Base-by-base conservation (phyloP, 2,888 invertebrate species). In the Acrocyrtus sp. region DNA sequence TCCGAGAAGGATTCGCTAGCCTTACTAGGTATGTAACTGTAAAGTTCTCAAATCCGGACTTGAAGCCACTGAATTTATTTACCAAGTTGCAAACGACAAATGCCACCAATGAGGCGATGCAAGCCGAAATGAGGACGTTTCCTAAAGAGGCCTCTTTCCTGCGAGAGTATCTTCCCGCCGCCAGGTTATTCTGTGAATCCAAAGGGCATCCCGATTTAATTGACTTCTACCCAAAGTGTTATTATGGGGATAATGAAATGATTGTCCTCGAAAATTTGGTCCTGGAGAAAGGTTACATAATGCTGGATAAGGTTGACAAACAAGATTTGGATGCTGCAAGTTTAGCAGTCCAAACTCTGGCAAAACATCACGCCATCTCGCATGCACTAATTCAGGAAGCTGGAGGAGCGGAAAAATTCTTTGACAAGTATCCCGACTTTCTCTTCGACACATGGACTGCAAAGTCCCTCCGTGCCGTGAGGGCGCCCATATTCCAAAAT, bases 131-230 rank as follows among this genome's bases (percentile, higher is more conserved):
- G 24, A 63, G 47, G 6, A 51, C 67, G 2, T 73, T 76, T 39
- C 58, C 69, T 17, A 76, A 76, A 29, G 76, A 76, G 34, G 24
- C 57, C 0, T 15, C 19, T 10, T 76, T 76, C 39, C 39, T 39
- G 12, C 12, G 39, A 39, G 12, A 39, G 12, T 39, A 10, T 39
- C 12, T 39, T 8, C 12, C 12, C 8, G 12, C 39, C 8, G 12
- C 39, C 12, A 10, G 8, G 8, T 39, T 39, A 10, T 39, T 8
- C 12, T 39, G 39, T 12, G 12, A 39, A 39, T 39, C 12, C 6
- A 39, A 10, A 39, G 12, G 39, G 39, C n/a, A n/a, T n/a, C n/a
- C n/a, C n/a, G 29, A 54, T 5, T 26, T 65, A 10, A 21, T 74
- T 21, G 34, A 70, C 12, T 50, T 65, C 19, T 65, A 60, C 19